A percentile compares a stretch with the other conserved stretches of the same genome.
Evolutionary conservation across 1,140 invertebrate species (phyloP).

Genomic region (Drosophila micromelanica): DNA sequence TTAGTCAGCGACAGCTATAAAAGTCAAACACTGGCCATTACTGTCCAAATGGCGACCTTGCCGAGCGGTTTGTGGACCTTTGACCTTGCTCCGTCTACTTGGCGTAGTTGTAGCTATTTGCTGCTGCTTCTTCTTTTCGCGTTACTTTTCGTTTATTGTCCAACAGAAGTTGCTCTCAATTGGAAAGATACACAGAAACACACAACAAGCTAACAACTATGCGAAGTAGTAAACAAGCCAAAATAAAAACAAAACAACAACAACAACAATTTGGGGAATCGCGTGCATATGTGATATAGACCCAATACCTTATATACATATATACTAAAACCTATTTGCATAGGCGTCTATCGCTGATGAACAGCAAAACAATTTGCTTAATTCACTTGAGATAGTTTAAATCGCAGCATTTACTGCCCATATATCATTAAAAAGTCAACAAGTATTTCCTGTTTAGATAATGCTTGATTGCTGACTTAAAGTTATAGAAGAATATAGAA

Average conservation of each 20-base stretch:
- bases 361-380: no score
- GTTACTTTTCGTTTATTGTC: constrained; percentile 24
- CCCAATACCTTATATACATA: no score
- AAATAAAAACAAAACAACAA: constrained; percentile 3
- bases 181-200: constrained; percentile 70
- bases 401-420: no score
- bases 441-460: no score
- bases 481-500: no score
- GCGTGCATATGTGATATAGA: neutral
- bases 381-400: no score
- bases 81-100: constrained; percentile 72
- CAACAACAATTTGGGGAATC: constrained; percentile 5
- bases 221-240: constrained; percentile 10
- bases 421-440: no score
- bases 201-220: constrained; percentile 42
- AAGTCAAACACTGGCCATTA: constrained; percentile 76
- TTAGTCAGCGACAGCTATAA: constrained; percentile 70
- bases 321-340: no score
- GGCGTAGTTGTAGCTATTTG: constrained; percentile 54
- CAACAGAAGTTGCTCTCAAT: constrained; percentile 73
- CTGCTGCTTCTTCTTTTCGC: constrained; percentile 33
- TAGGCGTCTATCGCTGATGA: no score
- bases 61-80: constrained; percentile 76
- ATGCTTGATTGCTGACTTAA: no score
- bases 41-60: constrained; percentile 76